Base-by-base conservation (phyloP, 2,888 invertebrate genomes). In the Actias luna region DNA sequence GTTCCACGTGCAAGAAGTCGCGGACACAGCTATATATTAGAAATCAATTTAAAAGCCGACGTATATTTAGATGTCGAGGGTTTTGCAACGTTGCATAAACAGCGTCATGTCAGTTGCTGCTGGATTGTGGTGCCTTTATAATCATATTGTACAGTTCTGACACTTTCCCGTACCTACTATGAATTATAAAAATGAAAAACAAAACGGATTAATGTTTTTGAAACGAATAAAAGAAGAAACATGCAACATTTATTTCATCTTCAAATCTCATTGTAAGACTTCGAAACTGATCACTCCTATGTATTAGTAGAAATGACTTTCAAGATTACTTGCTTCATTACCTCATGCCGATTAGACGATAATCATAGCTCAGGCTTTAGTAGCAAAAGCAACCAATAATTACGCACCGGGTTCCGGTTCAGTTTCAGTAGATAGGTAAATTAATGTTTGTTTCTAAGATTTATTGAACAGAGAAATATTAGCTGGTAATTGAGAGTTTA, bases 321-420 rank as follows among this genome's bases (percentile, higher is more conserved):
- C 29, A 55, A 50, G 29, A 55, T 55, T 55, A 55, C 29, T 55
- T 27, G 29, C 29, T 29, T 16, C 55, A 29, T n/a, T 55, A n/a
- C n/a, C 16, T n/a, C 29, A 29, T n/a, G n/a, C 29, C n/a, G 22
- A 50, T 12, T 2, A 4, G 29, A 27, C 55, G 16, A 55, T 29
- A 55, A 55, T 55, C 55, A 55, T 55, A n/a, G 55, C 55, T 55
- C 29, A 1, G n/a, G 46, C 10, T 55, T n/a, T 55, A 55, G 29
- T 55, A 55, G 8, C 8, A 29, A 27, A 55, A 55, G 0, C 12
- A 4, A 25, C 29, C 29, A n/a, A 52, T 29, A 14, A 55, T 55
- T 55, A 55, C 29, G n/a, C 29, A 16, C n/a, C 14, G n/a, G 29
- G 7, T 29, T 29, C 29, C n/a, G 29, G 55, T 29, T 55, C n/a